Evolutionary conservation across 2,888 invertebrate species (phyloP).

Genomic region (Hydropsyche betteni): DNA sequence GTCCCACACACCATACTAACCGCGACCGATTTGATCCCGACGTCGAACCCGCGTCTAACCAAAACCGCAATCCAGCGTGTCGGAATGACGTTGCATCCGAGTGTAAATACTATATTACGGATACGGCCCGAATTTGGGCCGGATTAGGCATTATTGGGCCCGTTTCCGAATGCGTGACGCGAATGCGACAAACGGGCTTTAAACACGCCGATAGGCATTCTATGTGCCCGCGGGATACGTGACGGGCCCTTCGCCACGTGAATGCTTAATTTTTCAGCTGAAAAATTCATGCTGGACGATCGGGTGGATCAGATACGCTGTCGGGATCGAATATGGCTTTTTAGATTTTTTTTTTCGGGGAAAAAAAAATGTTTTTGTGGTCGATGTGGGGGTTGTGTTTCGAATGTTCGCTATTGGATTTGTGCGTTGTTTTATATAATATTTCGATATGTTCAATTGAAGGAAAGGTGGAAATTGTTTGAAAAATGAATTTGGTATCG

Average conservation of each 20-base stretch:
- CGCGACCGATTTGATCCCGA: neutral
- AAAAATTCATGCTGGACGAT: slow-evolving; percentile 8
- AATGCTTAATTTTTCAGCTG: slow-evolving; percentile 46
- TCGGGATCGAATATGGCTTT: too few species aligned
- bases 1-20: too few species aligned
- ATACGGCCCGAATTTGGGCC: neutral
- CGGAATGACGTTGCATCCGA: slow-evolving; percentile 24
- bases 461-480: too few species aligned
- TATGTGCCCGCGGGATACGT: slow-evolving; percentile 32
- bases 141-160: slow-evolving; percentile 11
- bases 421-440: too few species aligned
- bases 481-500: too few species aligned
- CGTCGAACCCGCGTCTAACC: slow-evolving; percentile 5
- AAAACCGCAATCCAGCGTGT: neutral
- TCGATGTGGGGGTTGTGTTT: too few species aligned
- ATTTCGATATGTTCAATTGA: too few species aligned
- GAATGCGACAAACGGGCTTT: slow-evolving; percentile 28
- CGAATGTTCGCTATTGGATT: too few species aligned
- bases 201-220: slow-evolving; percentile 34
- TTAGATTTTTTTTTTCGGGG: too few species aligned
- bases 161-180: slow-evolving; percentile 4
- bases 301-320: neutral
- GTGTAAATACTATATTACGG: too few species aligned
- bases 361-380: too few species aligned
- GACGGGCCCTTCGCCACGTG: slow-evolving; percentile 40